Evolutionary conservation across 2,888 invertebrate species (phyloP).

Genomic region (Pedicia rivosa): DNA sequence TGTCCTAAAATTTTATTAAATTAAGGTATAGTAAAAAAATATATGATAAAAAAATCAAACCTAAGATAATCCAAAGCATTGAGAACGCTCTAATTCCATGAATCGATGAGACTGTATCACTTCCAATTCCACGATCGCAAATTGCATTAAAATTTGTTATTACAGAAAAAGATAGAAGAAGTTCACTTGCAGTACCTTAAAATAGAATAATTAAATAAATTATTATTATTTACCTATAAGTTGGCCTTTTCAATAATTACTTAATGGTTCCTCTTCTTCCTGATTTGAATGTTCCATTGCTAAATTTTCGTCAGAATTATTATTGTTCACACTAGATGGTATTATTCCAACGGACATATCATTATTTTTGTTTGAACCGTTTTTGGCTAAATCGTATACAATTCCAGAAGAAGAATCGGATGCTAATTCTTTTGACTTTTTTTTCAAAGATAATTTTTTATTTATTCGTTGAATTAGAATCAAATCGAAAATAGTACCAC

Average conservation of each 20-base stretch:
- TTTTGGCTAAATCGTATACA: slow-evolving; percentile 31
- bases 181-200: slow-evolving; percentile 44
- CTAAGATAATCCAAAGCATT: slow-evolving; percentile 52
- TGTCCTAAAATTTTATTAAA: slow-evolving; percentile 33
- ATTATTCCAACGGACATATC: slow-evolving; percentile 27
- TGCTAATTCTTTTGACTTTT: slow-evolving; percentile 19
- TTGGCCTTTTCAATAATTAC: slow-evolving; percentile 12
- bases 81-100: slow-evolving; percentile 50
- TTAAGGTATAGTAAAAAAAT: slow-evolving; percentile 6
- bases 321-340: slow-evolving; percentile 33
- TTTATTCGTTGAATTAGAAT: slow-evolving; percentile 23
- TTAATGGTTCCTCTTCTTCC: slow-evolving; percentile 33
- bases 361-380: slow-evolving; percentile 23
- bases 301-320: slow-evolving; percentile 40
- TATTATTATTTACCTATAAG: no score
- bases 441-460: slow-evolving; percentile 11
- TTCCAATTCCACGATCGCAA: slow-evolving; percentile 60
- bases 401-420: slow-evolving; percentile 32
- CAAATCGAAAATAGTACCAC: slow-evolving; percentile 58
- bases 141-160: slow-evolving; percentile 64
- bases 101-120: slow-evolving; percentile 63
- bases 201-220: slow-evolving; percentile 10
- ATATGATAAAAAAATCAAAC: slow-evolving; percentile 17
- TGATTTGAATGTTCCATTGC: slow-evolving; percentile 35
- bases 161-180: slow-evolving; percentile 62